A percentile compares a stretch with the other conserved stretches of the same genome.
Evolutionary conservation across 2,113 vertebrate species (phyloP).

Genomic region (Chloropsis cyanopogon): DNA sequence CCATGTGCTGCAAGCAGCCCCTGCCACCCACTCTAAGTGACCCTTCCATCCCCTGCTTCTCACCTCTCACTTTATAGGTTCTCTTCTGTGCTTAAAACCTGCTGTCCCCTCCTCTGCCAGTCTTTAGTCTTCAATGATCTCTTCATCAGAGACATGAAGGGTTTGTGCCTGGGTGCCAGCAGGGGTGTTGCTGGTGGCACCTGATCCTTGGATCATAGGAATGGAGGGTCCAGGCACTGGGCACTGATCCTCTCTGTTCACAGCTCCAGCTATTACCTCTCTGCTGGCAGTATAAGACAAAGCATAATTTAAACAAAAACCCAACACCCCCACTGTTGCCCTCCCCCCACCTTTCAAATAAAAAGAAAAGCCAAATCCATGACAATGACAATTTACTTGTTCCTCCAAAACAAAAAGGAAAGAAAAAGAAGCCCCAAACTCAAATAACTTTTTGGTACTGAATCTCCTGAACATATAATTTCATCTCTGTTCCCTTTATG

Average conservation of each 20-base stretch:
- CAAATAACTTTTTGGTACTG: neutral
- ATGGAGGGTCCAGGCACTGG: neutral
- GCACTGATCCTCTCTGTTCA: neutral
- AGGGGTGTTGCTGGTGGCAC: neutral
- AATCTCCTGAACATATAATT: neutral
- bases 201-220: neutral
- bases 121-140: neutral
- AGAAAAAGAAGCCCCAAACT: neutral
- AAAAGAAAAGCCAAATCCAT: neutral
- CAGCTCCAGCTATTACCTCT: neutral
- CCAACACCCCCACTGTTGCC: fast-evolving
- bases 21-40: fast-evolving
- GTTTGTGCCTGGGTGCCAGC: neutral
- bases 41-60: neutral
- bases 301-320: neutral
- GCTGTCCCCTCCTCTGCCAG: neutral
- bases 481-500: neutral
- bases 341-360: fast-evolving
- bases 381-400: fast-evolving
- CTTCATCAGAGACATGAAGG: neutral
- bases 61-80: neutral
- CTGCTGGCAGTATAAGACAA: neutral
- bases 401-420: neutral
- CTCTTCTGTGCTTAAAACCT: neutral
- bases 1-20: neutral